Base-by-base conservation (phyloP, 1,140 invertebrate genomes). In the Magallana ariakensis region DNA sequence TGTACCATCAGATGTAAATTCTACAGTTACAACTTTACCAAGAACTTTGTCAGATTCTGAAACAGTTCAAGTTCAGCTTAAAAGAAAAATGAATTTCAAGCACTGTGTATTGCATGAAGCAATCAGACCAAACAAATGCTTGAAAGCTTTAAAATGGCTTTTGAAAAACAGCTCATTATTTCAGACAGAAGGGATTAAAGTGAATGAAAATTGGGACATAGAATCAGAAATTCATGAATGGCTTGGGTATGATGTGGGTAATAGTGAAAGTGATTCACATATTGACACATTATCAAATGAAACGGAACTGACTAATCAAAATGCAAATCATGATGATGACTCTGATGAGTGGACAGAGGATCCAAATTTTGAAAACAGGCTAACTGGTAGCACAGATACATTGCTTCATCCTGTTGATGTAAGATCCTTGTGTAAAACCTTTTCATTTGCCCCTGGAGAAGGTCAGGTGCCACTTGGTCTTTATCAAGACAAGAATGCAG, bases 1-100 rank as follows among this genome's bases (percentile, higher is more conserved):
- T 90, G 87, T 90, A 22, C 89, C 89, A 56, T 55, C 87, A 58
- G 80, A 90, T 87, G 83, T 88, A 3, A 81, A 85, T 46, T 83
- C 66, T n/a, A 90, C 89, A n/a, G 83, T 90, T 5, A 85, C 53
- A 22, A 15, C 54, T 15, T 66, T 90, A 7, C 85, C 89, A 53
- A 19, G 89, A 83, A 84, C 60, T 33, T 56, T 60, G 22, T 66
- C 60, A 80, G 55, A 87, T 55, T 56, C 53, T 75, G 57, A 56
- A 2, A 86, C 82, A 1, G 75, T 90, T 56, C 16, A 57, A 33
- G 53, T 88, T 11, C 82, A 89, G 81, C 60, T 90, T 46, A 90
- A 90, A 89, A 54, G 87, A 15, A 86, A 87, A 66, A n/a, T 88
- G 19, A 19, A 62, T 16, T 62, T 16, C 60, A 62, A 62, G 33